These are phyloP conservation scores for Campodea augens DNA, from an alignment of 1,140 invertebrate genomes.

Conservation along the genomic window DNA sequence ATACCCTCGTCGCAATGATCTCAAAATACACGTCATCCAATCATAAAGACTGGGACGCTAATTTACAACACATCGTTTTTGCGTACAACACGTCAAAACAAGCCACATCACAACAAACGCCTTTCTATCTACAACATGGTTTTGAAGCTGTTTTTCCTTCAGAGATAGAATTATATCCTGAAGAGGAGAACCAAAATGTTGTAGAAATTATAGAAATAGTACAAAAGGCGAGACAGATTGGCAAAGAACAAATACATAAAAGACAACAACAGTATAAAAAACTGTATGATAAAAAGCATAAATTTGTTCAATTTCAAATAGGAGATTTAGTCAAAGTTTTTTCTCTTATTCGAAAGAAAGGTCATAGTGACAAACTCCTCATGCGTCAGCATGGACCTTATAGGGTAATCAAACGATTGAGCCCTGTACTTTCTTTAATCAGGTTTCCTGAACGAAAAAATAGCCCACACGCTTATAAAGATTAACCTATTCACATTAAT, in stretches of 20 bases:
- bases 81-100: background rate
- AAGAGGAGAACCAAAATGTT: background rate
- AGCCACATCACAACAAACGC: background rate
- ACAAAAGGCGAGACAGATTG: background rate
- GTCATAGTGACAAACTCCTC: no score
- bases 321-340: no score
- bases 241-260: background rate
- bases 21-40: background rate
- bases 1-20: background rate
- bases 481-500: no score
- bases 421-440: no score
- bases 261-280: no score
- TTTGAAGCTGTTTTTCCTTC: background rate
- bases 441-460: no score
- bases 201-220: background rate
- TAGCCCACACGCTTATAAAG: no score
- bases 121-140: background rate
- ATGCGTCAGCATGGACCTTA: no score
- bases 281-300: no score
- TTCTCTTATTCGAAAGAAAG: no score
- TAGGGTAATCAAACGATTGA: no score
- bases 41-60: background rate
- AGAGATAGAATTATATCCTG: background rate
- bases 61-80: background rate
- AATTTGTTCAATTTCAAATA: no score